Base-by-base conservation (phyloP, 2,888 invertebrate species). In the Eristalis tenax region DNA sequence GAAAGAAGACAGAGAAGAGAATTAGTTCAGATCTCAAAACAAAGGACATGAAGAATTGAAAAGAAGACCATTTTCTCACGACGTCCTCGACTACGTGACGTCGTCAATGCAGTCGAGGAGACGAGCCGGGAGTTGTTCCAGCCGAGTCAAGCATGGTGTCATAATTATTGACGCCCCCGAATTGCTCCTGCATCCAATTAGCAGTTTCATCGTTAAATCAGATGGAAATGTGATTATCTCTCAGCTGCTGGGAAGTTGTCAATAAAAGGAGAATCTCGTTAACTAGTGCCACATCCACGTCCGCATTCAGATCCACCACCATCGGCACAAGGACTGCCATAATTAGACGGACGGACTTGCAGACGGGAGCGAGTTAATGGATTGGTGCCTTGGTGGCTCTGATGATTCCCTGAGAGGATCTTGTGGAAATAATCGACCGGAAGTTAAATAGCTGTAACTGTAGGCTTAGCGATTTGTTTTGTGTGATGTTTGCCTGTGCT, bases 201-300 rank as follows among this genome's bases (percentile, higher is more conserved):
- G 87, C 69, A 83, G 57, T 71, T 80, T 35, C 83, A 59, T 87
- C 70, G 80, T 83, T 83, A 80, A 83, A 83, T 83, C 83, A 83
- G 83, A 87, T 87, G 79, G 79, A 87, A 83, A 76, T 79, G 73
- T 69, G 65, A 83, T 87, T 87, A 79, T 83, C 63, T n/a, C 13
- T 3, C 4, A 0, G 69, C 66, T 65, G 10, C 18, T 43, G 15
- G 61, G 56, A 68, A 73, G 80, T 73, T 74, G 80, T 74, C 80
- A 80, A 84, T 76, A 76, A 85, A 71, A 81, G 73, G 13, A 63
- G 76, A 81, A 83, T 81, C 85, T 81, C 81, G 81, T 85, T 85
- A 85, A 76, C 85, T 73, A 56, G 61, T 59, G 57, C 70, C 57
- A 38, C 38, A 38, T 11, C 65, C n/a, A 28, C 56, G 28, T 35